Conservation (phyloP, 2,888 invertebrate species). For the Geotrupes spiniger region DNA sequence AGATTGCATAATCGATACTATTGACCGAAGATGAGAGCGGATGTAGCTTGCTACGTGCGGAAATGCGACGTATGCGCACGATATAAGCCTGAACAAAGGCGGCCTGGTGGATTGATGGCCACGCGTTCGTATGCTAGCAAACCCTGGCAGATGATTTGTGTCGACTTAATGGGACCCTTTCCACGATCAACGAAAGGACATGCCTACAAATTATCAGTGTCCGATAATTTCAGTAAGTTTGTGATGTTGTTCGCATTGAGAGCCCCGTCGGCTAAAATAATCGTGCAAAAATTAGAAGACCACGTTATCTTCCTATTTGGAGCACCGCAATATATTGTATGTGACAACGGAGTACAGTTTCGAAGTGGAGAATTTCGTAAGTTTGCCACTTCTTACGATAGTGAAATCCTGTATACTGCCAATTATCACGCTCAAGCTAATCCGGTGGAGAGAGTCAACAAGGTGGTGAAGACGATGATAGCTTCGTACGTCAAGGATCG, state of each 20-base stretch:
- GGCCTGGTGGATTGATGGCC: slow-evolving; percentile 27
- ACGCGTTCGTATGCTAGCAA: neutral
- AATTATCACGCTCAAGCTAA: slow-evolving; percentile 28
- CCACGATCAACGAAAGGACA: slow-evolving; percentile 11
- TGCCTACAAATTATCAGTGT: slow-evolving; percentile 22
- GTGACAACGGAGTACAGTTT: slow-evolving; percentile 35
- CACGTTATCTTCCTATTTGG: slow-evolving; percentile 31
- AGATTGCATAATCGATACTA: slow-evolving; percentile 17
- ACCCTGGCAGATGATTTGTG: slow-evolving; percentile 23
- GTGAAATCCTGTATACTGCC: slow-evolving; percentile 16
- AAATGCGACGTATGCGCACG: slow-evolving; percentile 2
- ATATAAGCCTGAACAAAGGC: slow-evolving; percentile 26
- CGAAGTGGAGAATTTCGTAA: slow-evolving; percentile 18
- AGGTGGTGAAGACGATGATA: slow-evolving; percentile 20
- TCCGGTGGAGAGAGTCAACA: slow-evolving; percentile 21
- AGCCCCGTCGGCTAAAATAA: slow-evolving; percentile 10
- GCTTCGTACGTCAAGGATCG: slow-evolving; percentile 16
- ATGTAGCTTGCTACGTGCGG: slow-evolving; percentile 19
- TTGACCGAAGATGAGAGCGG: slow-evolving; percentile 29
- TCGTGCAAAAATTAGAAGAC: slow-evolving; percentile 26
- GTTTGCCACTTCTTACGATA: slow-evolving; percentile 19
- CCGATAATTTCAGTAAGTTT: slow-evolving; percentile 27
- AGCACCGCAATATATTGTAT: slow-evolving; percentile 28
- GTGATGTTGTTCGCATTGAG: slow-evolving; percentile 17
- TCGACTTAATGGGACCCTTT: slow-evolving; percentile 25